These are phyloP conservation scores for Thamnaconus septentrionalis DNA, from an alignment of 2,113 vertebrate species.

Conservation along the genomic window DNA sequence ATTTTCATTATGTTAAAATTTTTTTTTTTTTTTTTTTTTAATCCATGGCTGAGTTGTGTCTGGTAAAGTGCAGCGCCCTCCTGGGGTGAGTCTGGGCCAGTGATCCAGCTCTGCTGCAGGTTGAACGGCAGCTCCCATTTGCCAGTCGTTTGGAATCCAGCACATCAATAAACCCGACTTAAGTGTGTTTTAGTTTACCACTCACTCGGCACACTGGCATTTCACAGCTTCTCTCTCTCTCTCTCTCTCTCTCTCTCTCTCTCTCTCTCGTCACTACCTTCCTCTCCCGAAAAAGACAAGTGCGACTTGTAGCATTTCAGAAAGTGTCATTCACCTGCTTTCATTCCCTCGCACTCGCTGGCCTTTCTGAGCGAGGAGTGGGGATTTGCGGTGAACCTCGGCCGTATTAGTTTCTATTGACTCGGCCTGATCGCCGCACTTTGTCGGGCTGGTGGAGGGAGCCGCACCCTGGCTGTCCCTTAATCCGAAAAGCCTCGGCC, in stretches of 20 bases:
- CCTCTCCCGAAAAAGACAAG: slow-evolving; percentile 28
- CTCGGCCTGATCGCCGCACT: slow-evolving; percentile 28
- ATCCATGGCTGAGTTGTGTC: slow-evolving; percentile 47
- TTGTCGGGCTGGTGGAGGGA: slow-evolving; percentile 41
- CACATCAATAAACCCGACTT: slow-evolving; percentile 59
- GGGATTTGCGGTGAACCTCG: slow-evolving; percentile 43
- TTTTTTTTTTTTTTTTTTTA: slow-evolving; percentile 10
- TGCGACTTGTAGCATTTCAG: slow-evolving; percentile 27
- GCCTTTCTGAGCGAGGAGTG: slow-evolving; percentile 38
- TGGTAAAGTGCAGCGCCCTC: slow-evolving; percentile 50
- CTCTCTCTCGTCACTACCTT: slow-evolving; percentile 19
- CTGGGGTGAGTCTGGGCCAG: slow-evolving; percentile 46
- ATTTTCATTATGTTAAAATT: slow-evolving; percentile 11
- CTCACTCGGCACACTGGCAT: slow-evolving; percentile 34
- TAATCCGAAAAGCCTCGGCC: too few species aligned
- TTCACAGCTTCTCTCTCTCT: slow-evolving; percentile 28
- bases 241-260: not conserved
- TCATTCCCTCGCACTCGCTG: slow-evolving; percentile 12
- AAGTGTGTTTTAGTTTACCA: slow-evolving; percentile 51
- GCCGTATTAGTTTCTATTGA: slow-evolving; percentile 52
- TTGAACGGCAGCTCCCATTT: slow-evolving; percentile 56
- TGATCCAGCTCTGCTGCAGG: slow-evolving; percentile 54
- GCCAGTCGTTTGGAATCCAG: slow-evolving; percentile 52
- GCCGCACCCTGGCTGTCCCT: slow-evolving; percentile 8
- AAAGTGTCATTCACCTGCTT: slow-evolving; percentile 26